A percentile compares a stretch with the other conserved stretches of the same genome.
phyloP scores from a whole-genome alignment of 2,113 vertebrate species.

The Oncorhynchus nerka region DNA sequence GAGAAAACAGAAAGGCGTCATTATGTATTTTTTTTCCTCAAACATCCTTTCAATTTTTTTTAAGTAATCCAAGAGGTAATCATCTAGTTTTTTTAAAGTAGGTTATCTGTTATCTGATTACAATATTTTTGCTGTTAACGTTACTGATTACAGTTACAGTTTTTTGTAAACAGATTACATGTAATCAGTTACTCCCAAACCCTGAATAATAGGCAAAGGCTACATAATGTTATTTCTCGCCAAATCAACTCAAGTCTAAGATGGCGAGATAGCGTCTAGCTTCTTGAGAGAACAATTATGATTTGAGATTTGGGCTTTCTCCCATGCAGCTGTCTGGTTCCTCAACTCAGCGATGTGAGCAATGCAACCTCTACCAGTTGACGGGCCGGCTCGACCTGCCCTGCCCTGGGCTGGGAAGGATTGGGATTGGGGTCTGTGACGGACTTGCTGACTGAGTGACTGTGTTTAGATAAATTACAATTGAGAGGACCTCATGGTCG shows the following conservation, averaged over 20 bases:
- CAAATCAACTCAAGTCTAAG: neutral
- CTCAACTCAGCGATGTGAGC: neutral
- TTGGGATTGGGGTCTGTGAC: neutral
- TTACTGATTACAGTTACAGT: too few species aligned
- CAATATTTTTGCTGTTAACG: too few species aligned
- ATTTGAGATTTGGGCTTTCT: neutral
- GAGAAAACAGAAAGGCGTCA: too few species aligned
- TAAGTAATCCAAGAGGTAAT: too few species aligned
- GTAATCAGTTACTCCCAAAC: too few species aligned
- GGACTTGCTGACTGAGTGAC: neutral
- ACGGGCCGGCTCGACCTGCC: neutral
- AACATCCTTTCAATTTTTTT: too few species aligned
- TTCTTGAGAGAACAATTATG: neutral
- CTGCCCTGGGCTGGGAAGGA: neutral
- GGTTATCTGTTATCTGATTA: too few species aligned
- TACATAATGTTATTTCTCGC: too few species aligned
- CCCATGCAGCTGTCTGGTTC: slow-evolving; percentile 14
- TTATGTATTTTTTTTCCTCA: too few species aligned
- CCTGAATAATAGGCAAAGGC: too few species aligned
- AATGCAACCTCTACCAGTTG: slow-evolving; percentile 7
- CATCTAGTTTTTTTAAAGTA: too few species aligned
- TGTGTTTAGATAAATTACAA: neutral
- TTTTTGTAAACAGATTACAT: too few species aligned
- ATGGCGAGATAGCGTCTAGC: neutral
- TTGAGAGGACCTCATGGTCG: neutral